Evolutionary conservation across 2,797 vertebrate species (phyloP).

Genomic region (Xenopus petersii): DNA sequence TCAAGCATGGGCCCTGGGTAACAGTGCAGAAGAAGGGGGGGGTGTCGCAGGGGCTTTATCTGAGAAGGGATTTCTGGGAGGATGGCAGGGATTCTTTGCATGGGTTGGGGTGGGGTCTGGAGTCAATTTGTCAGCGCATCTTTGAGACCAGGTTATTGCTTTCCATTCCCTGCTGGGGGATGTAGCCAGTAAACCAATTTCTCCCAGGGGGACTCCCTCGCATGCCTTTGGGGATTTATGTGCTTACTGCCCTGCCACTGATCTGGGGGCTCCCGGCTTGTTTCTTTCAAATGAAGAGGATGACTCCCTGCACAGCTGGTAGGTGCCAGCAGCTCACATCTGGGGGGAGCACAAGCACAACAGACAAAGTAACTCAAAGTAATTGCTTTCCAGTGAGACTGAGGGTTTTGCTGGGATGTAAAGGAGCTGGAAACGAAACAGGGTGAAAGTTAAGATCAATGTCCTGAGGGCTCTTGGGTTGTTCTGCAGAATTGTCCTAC

Average conservation of each 20-base stretch:
- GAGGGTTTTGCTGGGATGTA: no score
- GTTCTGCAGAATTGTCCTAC: no score
- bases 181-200: slow-evolving; percentile 8
- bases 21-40: not conserved
- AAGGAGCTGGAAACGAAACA: no score
- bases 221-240: slow-evolving; percentile 37
- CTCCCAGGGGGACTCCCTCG: slow-evolving; percentile 30
- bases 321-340: not conserved
- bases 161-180: slow-evolving; percentile 1
- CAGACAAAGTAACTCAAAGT: no score
- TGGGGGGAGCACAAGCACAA: not conserved
- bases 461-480: no score
- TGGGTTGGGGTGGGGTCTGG: not conserved
- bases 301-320: slow-evolving; percentile 28
- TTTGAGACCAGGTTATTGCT: not conserved
- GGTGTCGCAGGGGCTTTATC: not conserved
- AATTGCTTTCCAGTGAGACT: no score
- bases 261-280: slow-evolving; percentile 15
- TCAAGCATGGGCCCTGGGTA: not conserved
- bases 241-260: slow-evolving; percentile 22
- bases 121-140: not conserved
- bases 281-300: slow-evolving; percentile 11
- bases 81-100: no score
- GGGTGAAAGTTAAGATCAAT: no score
- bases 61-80: not conserved